Evolutionary conservation across 2,888 invertebrate species (phyloP), one percentile per base, ranked within the genome.

Genomic region (Icerya purchasi): DNA sequence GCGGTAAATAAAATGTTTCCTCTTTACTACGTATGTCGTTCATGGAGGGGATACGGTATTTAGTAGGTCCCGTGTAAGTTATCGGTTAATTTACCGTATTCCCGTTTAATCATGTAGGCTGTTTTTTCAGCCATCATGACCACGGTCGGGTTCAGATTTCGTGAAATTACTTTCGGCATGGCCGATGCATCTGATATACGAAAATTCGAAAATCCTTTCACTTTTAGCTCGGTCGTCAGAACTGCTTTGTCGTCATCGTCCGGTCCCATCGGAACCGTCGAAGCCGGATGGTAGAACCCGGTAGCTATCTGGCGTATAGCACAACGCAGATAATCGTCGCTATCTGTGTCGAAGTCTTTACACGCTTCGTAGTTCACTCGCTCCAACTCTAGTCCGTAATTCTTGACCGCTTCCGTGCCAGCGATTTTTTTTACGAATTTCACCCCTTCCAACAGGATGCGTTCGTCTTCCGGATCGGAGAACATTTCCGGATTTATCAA

Each of bases 161-260:
- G 68, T 25, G 71, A 70, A 14, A 69, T 69, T 18, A 71, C 66
- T 25, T 65, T 63, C 0, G 72, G 72, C 67, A 73, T 72, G 49
- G 72, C 66, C 23, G 72, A 72, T 2, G 70, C 71, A 61, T 73
- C 73, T 8, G 70, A 68, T n/a, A 73, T 72, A 25, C 72, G 62
- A 5, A 73, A 65, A 23, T 69, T 68, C 10, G 64, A 61, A 1
- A 72, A 66, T 3, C 71, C 71, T 56, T 68, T 65, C 2, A 70
- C 68, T 56, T 66, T 62, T 36, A 71, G 65, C 51, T 68, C 64
- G 3, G 68, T 66, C 61, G 69, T 69, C 0, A 70, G 69, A 14
- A 70, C 70, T 1, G 68, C 65, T 3, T 60, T 64, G 1, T 63
- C 65, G 59, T 70, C 70, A 3, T 61, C 62, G 2, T 60, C 62